These are phyloP conservation scores for Lutra lutra DNA, from an alignment of 2,797 vertebrate genomes.

Conservation along the genomic window DNA sequence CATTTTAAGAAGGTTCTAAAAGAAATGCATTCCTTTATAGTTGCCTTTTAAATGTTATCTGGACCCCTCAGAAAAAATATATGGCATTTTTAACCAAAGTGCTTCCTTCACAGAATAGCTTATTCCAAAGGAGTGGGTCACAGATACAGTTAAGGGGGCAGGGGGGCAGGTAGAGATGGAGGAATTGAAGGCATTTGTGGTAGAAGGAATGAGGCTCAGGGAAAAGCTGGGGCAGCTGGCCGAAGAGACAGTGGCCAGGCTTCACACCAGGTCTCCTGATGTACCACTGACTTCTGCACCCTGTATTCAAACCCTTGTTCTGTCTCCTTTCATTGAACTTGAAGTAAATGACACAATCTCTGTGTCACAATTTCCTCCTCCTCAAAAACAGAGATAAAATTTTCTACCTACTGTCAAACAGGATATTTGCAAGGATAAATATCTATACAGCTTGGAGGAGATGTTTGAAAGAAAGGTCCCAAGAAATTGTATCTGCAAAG, in stretches of 20 bases:
- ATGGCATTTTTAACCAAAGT: not conserved
- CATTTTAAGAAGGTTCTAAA: conserved; percentile 19
- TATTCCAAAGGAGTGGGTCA: conserved; percentile 4
- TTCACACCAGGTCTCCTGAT: not conserved
- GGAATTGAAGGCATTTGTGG: not conserved
- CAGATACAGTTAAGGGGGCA: not conserved
- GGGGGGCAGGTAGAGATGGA: not conserved
- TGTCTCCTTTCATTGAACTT: not conserved
- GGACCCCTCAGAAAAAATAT: not conserved
- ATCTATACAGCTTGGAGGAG: not conserved
- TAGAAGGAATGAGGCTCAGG: not conserved
- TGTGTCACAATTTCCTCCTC: conserved; percentile 36
- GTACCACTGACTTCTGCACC: not conserved
- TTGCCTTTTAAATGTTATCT: not conserved
- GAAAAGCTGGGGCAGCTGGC: not conserved
- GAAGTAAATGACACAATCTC: conserved; percentile 36
- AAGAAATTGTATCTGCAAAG: not conserved
- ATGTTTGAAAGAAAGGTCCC: conserved; percentile 31
- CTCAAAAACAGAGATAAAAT: not conserved
- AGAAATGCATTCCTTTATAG: conserved; percentile 16
- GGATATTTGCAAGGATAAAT: conserved; percentile 51
- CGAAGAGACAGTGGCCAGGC: not conserved
- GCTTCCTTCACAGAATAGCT: not conserved
- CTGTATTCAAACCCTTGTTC: not conserved
- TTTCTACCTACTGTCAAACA: conserved; percentile 38